These are phyloP conservation scores for Drosophila pallidifrons DNA, from an alignment of 1,140 invertebrate genomes.

Conservation along the genomic window DNA sequence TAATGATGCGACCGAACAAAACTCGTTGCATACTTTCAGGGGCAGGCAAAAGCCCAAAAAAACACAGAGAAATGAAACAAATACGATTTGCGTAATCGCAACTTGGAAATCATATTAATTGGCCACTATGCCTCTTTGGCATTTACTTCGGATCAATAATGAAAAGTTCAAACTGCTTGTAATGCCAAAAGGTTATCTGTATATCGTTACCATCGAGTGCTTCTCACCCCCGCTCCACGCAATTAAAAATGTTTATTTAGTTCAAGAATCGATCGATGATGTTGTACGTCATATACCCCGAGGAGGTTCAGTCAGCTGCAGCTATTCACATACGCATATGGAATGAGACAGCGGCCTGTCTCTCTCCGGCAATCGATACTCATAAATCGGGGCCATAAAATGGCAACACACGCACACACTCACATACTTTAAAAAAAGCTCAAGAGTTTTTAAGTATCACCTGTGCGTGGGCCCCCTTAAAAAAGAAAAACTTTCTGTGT, in stretches of 20 bases:
- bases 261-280: slow-evolving; percentile 37
- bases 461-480: background rate
- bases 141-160: slow-evolving; percentile 62
- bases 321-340: slow-evolving; percentile 51
- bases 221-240: slow-evolving; percentile 17
- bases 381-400: slow-evolving; percentile 72
- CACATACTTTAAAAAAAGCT: slow-evolving; percentile 53
- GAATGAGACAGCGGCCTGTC: background rate
- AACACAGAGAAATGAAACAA: too few species aligned
- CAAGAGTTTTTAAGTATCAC: slow-evolving; percentile 2
- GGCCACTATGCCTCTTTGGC: slow-evolving; percentile 48
- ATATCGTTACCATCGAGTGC: background rate
- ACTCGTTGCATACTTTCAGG: slow-evolving; percentile 54
- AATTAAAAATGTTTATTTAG: slow-evolving; percentile 50
- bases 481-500: slow-evolving; percentile 3
- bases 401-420: slow-evolving; percentile 25
- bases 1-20: slow-evolving; percentile 55
- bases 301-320: slow-evolving; percentile 54
- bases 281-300: slow-evolving; percentile 2
- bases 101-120: slow-evolving; percentile 69
- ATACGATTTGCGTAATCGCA: slow-evolving; percentile 65
- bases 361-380: slow-evolving; percentile 60
- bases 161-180: slow-evolving; percentile 53
- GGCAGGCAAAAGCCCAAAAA: slow-evolving; percentile 18
- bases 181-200: slow-evolving; percentile 56